A percentile compares a stretch with the other conserved stretches of the same genome.
phyloP scores from a whole-genome alignment of 2,113 vertebrate species.

The Naja naja region DNA sequence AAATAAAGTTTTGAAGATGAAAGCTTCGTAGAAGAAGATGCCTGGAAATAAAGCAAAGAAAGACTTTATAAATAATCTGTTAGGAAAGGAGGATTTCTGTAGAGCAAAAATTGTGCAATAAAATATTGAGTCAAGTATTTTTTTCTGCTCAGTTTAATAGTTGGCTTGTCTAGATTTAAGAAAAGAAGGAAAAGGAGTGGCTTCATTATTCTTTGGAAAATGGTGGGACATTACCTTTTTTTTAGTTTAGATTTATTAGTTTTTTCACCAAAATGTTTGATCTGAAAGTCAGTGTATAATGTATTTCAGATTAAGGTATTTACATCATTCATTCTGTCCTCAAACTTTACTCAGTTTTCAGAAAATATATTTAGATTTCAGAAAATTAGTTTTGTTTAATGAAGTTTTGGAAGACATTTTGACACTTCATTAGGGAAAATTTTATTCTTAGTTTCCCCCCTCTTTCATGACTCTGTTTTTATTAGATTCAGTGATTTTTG shows the following conservation, averaged over 20 bases:
- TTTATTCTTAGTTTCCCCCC: not conserved
- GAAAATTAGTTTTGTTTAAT: not conserved
- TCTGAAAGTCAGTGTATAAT: not conserved
- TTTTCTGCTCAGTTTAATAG: not conserved
- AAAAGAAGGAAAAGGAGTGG: not conserved
- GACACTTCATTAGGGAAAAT: not conserved
- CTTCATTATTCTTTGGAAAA: not conserved
- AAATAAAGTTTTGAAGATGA: not conserved
- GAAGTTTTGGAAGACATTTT: not conserved
- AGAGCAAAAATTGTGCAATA: not conserved
- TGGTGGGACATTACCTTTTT: not conserved
- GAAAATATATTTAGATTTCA: not conserved
- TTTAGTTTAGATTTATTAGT: not conserved
- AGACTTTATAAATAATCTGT: not conserved
- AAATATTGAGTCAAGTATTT: not conserved
- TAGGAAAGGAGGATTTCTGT: not conserved
- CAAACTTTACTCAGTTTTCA: not conserved
- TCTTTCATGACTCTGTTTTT: not conserved
- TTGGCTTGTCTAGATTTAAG: conserved; percentile 5
- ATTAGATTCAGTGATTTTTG: not conserved
- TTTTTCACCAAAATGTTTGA: not conserved
- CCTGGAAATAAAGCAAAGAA: not conserved
- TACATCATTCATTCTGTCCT: rapidly evolving
- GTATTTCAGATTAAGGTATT: not conserved
- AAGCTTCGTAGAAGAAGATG: not conserved